Evolutionary conservation across 2,888 invertebrate genomes (phyloP).

Genomic region (Tipula confusa): DNA sequence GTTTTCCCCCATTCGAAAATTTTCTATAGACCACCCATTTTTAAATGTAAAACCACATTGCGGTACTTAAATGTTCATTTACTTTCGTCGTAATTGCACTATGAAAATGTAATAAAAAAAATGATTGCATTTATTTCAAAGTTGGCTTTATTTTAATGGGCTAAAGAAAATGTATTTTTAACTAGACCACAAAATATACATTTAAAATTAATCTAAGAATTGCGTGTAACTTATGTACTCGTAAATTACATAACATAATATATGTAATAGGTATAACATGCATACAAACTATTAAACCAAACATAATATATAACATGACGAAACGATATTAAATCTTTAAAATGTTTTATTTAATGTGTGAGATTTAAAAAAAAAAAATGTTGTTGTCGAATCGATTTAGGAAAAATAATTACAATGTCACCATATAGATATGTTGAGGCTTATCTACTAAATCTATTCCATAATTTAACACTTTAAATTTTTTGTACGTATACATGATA

Average conservation of each 20-base stretch:
- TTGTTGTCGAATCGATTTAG: no score
- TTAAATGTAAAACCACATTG: no score
- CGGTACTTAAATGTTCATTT: no score
- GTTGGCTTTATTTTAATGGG: neutral
- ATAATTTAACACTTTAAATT: constrained; percentile 9
- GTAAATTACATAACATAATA: neutral
- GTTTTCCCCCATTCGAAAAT: no score
- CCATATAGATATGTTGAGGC: neutral
- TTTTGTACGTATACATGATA: neutral
- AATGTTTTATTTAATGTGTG: neutral
- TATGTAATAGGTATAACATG: neutral
- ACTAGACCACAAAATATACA: neutral
- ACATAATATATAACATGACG: neutral
- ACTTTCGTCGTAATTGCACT: no score
- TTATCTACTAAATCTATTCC: neutral
- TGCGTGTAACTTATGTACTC: neutral
- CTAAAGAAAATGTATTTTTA: neutral
- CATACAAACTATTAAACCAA: neutral
- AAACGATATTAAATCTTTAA: neutral
- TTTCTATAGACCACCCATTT: no score
- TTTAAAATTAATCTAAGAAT: neutral
- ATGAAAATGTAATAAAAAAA: no score
- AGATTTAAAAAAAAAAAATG: neutral
- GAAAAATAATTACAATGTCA: neutral
- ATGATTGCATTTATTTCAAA: neutral